Conservation (phyloP, 2,888 invertebrate species). For the Nematopogon swammerdamellus region DNA sequence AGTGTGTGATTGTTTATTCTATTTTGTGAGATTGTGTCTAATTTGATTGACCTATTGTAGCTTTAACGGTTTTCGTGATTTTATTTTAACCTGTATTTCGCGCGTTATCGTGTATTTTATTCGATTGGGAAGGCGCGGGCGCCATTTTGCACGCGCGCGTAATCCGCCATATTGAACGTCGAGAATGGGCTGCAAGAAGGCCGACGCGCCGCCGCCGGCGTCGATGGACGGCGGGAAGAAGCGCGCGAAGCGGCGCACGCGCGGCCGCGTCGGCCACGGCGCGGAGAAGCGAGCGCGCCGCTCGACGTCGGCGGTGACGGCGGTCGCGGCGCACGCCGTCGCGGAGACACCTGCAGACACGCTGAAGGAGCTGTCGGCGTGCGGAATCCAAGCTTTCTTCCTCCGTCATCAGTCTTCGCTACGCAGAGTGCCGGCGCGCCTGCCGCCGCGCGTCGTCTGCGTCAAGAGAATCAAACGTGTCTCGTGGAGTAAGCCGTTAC, state of each 20-base stretch:
- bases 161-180: no score
- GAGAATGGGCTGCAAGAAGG: slow-evolving; percentile 36
- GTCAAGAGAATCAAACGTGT: slow-evolving; percentile 43
- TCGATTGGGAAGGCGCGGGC: no score
- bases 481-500: slow-evolving; percentile 50
- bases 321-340: slow-evolving; percentile 11
- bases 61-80: no score
- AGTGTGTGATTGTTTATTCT: no score
- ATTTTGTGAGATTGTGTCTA: no score
- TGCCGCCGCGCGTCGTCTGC: slow-evolving; percentile 38
- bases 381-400: slow-evolving; percentile 41
- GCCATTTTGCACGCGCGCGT: no score
- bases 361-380: slow-evolving; percentile 27
- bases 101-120: background rate
- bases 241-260: no score
- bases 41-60: no score
- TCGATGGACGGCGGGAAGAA: slow-evolving; percentile 21
- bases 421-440: slow-evolving; percentile 33
- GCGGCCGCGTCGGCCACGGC: slow-evolving; percentile 22
- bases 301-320: slow-evolving; percentile 24
- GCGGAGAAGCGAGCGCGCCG: slow-evolving; percentile 29
- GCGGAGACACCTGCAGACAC: slow-evolving; percentile 11
- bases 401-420: slow-evolving; percentile 38
- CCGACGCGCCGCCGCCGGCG: slow-evolving; percentile 6
- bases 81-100: background rate